These are phyloP conservation scores for Podargus strigoides DNA, from an alignment of 2,797 vertebrate genomes.

Conservation along the genomic window DNA sequence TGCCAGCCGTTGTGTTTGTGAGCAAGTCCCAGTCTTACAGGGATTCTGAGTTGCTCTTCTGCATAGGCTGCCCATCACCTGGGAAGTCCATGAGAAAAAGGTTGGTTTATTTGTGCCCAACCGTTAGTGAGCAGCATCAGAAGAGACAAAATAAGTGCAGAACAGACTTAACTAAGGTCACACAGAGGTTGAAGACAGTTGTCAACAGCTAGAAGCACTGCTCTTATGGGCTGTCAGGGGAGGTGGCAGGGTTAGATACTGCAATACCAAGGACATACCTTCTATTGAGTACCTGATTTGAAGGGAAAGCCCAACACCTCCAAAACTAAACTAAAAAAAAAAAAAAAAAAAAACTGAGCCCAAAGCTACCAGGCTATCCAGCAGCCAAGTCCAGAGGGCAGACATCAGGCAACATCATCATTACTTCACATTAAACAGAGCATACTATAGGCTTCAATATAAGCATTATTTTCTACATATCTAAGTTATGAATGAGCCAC, in stretches of 20 bases:
- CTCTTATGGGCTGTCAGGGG: not conserved
- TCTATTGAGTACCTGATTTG: not conserved
- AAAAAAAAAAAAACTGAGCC: not conserved
- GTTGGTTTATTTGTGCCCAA: not conserved
- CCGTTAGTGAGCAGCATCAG: fast-evolving
- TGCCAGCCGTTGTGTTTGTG: not conserved
- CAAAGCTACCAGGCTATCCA: not conserved
- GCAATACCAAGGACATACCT: not conserved
- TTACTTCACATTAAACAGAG: fast-evolving
- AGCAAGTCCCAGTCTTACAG: not conserved
- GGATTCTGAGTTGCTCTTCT: not conserved
- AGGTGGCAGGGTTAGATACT: not conserved
- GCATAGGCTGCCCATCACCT: not conserved
- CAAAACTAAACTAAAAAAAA: not conserved
- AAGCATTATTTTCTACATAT: not conserved
- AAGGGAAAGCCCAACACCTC: not conserved
- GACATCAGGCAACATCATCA: not conserved
- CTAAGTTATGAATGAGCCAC: not conserved
- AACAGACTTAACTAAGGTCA: not conserved
- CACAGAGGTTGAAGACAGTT: not conserved
- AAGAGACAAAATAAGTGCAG: not conserved
- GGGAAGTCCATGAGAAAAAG: not conserved
- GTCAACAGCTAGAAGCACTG: not conserved
- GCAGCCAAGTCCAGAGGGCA: not conserved
- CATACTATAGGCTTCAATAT: fast-evolving